A percentile compares a stretch with the other conserved stretches of the same genome.
Evolutionary conservation across 2,113 vertebrate species (phyloP).

Genomic region (Poeciliopsis retropinna): DNA sequence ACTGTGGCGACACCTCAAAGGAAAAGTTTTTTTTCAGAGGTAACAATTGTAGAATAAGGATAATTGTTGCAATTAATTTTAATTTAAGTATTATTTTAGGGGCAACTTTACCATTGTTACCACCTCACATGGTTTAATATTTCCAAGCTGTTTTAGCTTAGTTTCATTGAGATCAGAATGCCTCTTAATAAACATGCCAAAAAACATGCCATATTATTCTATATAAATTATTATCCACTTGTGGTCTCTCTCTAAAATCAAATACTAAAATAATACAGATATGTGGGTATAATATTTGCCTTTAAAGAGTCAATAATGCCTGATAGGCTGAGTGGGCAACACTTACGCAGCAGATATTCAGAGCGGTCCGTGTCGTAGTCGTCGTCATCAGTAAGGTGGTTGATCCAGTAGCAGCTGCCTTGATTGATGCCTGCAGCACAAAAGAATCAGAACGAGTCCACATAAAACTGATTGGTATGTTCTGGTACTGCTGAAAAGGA

Average conservation of each 20-base stretch:
- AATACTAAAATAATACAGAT: background rate
- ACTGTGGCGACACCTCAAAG: too few species aligned
- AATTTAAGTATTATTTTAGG: background rate
- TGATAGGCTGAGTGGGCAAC: conserved; percentile 10
- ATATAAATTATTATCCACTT: background rate
- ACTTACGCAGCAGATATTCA: conserved; percentile 97
- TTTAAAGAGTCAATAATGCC: background rate
- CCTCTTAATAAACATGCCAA: background rate
- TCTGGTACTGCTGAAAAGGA: too few species aligned
- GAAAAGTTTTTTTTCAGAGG: background rate
- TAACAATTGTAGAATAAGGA: background rate
- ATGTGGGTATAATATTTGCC: background rate
- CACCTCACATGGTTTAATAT: background rate
- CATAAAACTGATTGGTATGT: background rate
- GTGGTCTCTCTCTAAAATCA: background rate
- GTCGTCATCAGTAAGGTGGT: conserved; percentile 98
- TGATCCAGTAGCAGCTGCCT: conserved; percentile 97
- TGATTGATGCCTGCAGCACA: conserved; percentile 88
- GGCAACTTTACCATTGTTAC: background rate
- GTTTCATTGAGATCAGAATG: background rate
- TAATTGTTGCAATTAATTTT: background rate
- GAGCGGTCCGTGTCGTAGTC: conserved; percentile 99
- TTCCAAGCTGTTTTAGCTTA: background rate
- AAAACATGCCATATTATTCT: background rate
- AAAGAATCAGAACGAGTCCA: conserved; percentile 13